phyloP scores from a whole-genome alignment of 2,888 invertebrate species.

The Dasypogon diadema region DNA sequence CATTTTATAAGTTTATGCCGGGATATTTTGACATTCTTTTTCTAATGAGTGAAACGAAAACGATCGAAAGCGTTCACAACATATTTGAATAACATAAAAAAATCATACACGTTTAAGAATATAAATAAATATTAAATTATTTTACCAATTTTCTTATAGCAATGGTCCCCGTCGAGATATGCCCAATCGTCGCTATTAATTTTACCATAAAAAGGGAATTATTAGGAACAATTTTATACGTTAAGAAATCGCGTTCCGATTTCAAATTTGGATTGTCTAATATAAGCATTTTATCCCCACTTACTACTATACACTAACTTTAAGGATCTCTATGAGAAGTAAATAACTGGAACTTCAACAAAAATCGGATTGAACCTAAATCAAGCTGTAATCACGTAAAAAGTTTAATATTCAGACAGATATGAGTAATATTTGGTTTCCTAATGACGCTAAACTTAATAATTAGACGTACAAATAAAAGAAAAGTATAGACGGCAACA shows the following conservation, averaged over 20 bases:
- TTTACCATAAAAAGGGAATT: conserved; percentile 16
- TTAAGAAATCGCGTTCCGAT: conserved; percentile 4
- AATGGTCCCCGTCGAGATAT: conserved; percentile 64
- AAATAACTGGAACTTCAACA: conserved; percentile 2
- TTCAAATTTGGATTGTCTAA: conserved; percentile 14
- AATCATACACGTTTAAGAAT: neutral
- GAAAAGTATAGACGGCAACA: neutral
- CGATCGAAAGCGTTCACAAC: conserved; percentile 21
- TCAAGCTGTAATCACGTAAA: neutral
- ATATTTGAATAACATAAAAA: neutral
- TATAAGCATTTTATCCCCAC: conserved; percentile 17
- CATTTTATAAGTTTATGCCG: no score
- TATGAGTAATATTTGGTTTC: neutral
- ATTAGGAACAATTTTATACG: conserved; percentile 26
- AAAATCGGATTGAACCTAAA: neutral
- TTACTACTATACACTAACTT: neutral
- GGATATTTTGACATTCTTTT: no score
- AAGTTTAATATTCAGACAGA: neutral
- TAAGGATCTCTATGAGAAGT: conserved; percentile 10
- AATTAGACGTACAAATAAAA: neutral
- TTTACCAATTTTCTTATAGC: conserved; percentile 59
- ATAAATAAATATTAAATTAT: conserved; percentile 28
- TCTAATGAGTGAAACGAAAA: conserved; percentile 31
- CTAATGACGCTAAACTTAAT: neutral
- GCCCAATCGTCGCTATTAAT: conserved; percentile 66